phyloP scores from a whole-genome alignment of 2,888 invertebrate genomes.

The Morinoia aosen region DNA sequence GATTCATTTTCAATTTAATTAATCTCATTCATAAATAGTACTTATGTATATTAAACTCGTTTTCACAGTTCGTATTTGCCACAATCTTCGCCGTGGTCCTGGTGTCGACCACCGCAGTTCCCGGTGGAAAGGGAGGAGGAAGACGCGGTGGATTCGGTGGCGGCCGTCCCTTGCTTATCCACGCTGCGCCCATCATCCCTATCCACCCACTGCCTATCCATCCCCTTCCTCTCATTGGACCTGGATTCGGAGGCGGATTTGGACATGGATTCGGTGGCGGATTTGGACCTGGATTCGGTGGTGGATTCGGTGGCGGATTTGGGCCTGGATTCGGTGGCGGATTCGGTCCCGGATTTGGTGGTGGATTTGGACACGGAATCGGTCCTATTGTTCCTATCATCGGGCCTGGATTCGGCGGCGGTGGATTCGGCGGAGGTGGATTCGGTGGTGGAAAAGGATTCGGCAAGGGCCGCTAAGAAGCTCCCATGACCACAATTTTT shows the following conservation, averaged over 20 bases:
- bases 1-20: too few relatives aligned
- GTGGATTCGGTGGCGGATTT: neutral
- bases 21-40: neutral
- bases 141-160: neutral
- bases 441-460: constrained; percentile 5
- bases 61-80: neutral
- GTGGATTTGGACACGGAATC: neutral
- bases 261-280: neutral
- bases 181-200: neutral
- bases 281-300: neutral
- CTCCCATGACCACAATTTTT: neutral
- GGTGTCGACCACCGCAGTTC: neutral
- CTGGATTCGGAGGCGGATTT: neutral
- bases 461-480: neutral
- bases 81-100: neutral
- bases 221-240: neutral
- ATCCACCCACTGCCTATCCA: neutral
- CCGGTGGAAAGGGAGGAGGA: constrained; percentile 22
- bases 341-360: constrained; percentile 13
- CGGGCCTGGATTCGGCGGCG: neutral
- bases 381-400: neutral
- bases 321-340: neutral
- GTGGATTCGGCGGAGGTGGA: neutral
- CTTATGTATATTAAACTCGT: neutral
- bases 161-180: neutral